These are phyloP conservation scores for Rhinogobio ventralis DNA, from an alignment of 2,797 vertebrate species.

Conservation along the genomic window DNA sequence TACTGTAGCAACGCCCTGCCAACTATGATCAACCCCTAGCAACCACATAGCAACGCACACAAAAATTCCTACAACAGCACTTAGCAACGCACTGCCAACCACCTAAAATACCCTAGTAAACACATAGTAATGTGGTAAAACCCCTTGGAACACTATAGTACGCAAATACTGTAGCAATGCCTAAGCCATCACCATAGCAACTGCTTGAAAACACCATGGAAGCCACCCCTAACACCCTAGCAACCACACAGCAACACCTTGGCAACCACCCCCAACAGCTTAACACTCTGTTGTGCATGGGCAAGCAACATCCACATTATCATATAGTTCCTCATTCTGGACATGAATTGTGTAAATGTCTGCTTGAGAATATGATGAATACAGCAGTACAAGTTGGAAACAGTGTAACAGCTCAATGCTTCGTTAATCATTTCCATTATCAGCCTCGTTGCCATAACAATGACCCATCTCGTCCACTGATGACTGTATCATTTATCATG, in stretches of 20 bases:
- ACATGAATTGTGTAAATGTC: neutral
- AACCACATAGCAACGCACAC: neutral
- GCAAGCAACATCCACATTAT: no score
- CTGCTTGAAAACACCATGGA: neutral
- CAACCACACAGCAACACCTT: neutral
- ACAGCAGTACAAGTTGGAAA: neutral
- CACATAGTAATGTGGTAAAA: neutral
- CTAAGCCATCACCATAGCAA: neutral
- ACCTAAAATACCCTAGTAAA: neutral
- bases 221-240: neutral
- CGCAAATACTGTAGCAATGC: neutral
- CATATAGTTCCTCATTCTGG: neutral
- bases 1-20: neutral
- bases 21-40: neutral
- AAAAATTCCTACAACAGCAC: neutral
- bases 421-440: constrained; percentile 28
- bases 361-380: neutral
- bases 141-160: neutral
- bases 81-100: neutral
- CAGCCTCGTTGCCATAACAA: constrained; percentile 26
- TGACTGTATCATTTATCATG: constrained; percentile 30
- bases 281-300: neutral
- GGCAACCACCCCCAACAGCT: neutral
- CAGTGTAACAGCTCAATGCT: neutral
- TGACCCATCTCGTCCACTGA: constrained; percentile 15